Evolutionary conservation across 1,140 invertebrate genomes (phyloP).

Genomic region (Sipha flava): DNA sequence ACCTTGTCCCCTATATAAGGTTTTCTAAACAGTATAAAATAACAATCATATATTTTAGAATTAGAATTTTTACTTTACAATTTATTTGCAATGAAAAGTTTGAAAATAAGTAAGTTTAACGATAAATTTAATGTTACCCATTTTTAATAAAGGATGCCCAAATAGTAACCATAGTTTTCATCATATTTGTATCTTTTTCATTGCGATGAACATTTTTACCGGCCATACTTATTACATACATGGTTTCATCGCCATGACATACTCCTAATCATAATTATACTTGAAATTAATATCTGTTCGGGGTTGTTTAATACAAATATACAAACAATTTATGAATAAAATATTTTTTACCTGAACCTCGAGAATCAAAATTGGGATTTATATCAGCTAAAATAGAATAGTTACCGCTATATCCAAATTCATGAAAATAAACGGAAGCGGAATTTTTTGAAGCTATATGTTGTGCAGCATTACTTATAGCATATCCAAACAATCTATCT

Average conservation of each 20-base stretch:
- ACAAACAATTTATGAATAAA: not conserved
- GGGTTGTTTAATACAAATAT: no score
- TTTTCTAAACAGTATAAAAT: not conserved
- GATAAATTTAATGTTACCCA: slow-evolving; percentile 12
- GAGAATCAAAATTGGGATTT: slow-evolving; percentile 39
- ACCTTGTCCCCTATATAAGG: not conserved
- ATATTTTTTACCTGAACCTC: slow-evolving; percentile 48
- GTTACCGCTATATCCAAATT: slow-evolving; percentile 49
- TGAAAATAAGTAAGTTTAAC: not conserved
- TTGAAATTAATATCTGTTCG: no score
- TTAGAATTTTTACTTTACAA: not conserved
- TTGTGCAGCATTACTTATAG: slow-evolving; percentile 49
- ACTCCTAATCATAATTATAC: not conserved
- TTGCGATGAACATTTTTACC: slow-evolving; percentile 23
- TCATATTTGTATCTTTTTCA: slow-evolving; percentile 29
- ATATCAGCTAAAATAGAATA: slow-evolving; percentile 46
- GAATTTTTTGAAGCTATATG: slow-evolving; percentile 47
- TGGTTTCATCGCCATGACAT: slow-evolving; percentile 33
- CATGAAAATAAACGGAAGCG: slow-evolving; percentile 53
- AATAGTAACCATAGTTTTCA: slow-evolving; percentile 31
- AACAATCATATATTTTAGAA: no score
- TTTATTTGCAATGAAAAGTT: not conserved
- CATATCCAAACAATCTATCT: slow-evolving; percentile 52
- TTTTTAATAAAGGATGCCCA: slow-evolving; percentile 34
- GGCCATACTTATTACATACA: slow-evolving; percentile 14